Conservation (phyloP, 2,888 invertebrate genomes). For the Laspeyria flexula region DNA sequence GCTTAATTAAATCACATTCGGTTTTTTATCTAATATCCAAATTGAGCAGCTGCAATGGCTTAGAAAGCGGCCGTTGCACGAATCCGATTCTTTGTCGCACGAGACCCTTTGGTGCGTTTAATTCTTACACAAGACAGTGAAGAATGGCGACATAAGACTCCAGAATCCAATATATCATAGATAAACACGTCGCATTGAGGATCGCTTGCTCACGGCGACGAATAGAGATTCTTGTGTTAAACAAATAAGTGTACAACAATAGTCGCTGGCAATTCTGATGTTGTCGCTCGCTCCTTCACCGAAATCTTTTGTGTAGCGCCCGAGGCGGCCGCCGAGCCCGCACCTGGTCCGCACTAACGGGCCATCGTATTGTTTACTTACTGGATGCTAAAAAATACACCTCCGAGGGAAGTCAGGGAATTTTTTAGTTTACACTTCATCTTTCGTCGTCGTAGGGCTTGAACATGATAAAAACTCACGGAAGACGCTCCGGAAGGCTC, state of each 20-base stretch:
- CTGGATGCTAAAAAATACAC: slow-evolving; percentile 71
- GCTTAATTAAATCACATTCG: slow-evolving; percentile 84
- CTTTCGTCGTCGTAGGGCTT: slow-evolving; percentile 80
- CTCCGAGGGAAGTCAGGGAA: slow-evolving; percentile 68
- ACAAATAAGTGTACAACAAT: slow-evolving; percentile 74
- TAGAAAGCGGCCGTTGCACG: slow-evolving; percentile 51
- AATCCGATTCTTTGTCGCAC: slow-evolving; percentile 52
- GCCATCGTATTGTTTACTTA: slow-evolving; percentile 72
- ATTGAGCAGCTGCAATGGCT: slow-evolving; percentile 67
- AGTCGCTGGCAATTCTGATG: slow-evolving; percentile 65
- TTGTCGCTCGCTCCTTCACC: slow-evolving; percentile 72
- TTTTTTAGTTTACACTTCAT: slow-evolving; percentile 81
- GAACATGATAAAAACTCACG: slow-evolving; percentile 76
- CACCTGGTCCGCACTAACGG: slow-evolving; percentile 76
- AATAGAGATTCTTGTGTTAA: slow-evolving; percentile 73
- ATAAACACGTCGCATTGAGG: slow-evolving; percentile 66
- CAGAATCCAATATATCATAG: slow-evolving; percentile 76
- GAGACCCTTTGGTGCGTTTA: slow-evolving; percentile 40
- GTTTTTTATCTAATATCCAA: slow-evolving; percentile 70
- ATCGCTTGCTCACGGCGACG: slow-evolving; percentile 54
- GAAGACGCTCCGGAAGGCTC: slow-evolving; percentile 81
- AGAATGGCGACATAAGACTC: slow-evolving; percentile 61
- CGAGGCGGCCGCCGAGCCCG: slow-evolving; percentile 61
- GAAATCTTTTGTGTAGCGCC: slow-evolving; percentile 81
- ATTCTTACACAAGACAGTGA: slow-evolving; percentile 53